Conservation (phyloP, 2,113 vertebrate genomes). For the Capreolus pygargus region DNA sequence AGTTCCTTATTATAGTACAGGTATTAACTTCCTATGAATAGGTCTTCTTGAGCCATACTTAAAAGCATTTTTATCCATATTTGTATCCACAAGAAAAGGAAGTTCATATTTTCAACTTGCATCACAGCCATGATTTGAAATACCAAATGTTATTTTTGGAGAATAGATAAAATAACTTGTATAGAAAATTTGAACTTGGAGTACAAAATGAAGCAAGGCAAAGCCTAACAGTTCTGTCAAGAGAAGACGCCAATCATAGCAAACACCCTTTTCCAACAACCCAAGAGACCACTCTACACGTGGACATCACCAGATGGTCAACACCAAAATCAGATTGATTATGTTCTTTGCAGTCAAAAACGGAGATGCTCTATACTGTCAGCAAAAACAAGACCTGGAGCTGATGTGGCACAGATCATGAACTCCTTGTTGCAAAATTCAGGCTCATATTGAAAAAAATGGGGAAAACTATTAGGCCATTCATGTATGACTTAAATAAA, state of each 20-base stretch:
- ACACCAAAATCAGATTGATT: background rate
- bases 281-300: background rate
- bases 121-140: background rate
- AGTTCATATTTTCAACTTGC: background rate
- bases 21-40: background rate
- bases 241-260: background rate
- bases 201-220: background rate
- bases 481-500: background rate
- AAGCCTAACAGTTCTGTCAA: background rate
- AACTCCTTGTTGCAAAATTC: background rate
- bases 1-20: constrained; percentile 21
- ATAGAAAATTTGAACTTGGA: background rate
- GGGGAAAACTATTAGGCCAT: background rate
- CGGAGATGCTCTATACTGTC: background rate
- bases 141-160: background rate
- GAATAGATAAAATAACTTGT: background rate
- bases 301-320: background rate
- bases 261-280: background rate
- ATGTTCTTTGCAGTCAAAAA: background rate
- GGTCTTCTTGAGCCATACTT: background rate
- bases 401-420: background rate
- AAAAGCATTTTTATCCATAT: constrained; percentile 8
- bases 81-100: background rate
- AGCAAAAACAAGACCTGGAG: background rate
- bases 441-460: background rate